Evolutionary conservation across 1,140 invertebrate genomes (phyloP).

Genomic region (Drosophila bipectinata): DNA sequence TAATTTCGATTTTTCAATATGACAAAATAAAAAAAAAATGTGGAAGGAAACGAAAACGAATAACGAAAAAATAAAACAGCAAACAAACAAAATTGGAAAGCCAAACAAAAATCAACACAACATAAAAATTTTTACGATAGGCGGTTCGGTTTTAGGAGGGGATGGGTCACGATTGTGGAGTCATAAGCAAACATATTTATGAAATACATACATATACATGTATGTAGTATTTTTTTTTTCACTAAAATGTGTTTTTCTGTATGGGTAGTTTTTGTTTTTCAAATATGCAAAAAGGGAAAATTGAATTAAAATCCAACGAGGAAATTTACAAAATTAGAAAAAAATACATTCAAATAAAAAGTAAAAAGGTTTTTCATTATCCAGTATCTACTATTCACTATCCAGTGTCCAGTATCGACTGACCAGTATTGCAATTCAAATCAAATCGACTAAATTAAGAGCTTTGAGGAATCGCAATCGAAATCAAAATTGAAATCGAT

Average conservation of each 20-base stretch:
- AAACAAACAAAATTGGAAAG: conserved; percentile 28
- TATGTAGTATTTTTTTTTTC: not conserved
- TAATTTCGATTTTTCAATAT: conserved; percentile 63
- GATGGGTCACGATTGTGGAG: conserved; percentile 1
- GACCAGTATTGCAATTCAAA: conserved; percentile 1
- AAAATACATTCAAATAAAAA: not conserved
- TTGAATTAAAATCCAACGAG: conserved; percentile 51
- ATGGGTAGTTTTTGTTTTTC: not conserved
- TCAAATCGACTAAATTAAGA: conserved; percentile 42
- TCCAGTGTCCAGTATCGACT: too few relatives aligned
- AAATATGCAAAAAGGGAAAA: conserved; percentile 29
- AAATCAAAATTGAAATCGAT: conserved; percentile 35
- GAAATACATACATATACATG: not conserved
- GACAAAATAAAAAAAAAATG: conserved; percentile 12
- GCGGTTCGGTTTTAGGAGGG: not conserved
- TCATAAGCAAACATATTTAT: conserved; percentile 46
- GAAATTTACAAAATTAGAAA: conserved; percentile 39
- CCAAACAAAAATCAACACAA: conserved; percentile 39
- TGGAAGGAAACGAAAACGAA: not conserved
- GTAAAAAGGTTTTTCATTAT: conserved; percentile 17
- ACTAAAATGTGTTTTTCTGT: not conserved
- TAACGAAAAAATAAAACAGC: not conserved
- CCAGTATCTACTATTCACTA: not conserved
- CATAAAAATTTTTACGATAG: conserved; percentile 29
- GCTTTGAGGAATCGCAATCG: conserved; percentile 19